Conservation (phyloP, 2,113 vertebrate species). For the Empidonax traillii region DNA sequence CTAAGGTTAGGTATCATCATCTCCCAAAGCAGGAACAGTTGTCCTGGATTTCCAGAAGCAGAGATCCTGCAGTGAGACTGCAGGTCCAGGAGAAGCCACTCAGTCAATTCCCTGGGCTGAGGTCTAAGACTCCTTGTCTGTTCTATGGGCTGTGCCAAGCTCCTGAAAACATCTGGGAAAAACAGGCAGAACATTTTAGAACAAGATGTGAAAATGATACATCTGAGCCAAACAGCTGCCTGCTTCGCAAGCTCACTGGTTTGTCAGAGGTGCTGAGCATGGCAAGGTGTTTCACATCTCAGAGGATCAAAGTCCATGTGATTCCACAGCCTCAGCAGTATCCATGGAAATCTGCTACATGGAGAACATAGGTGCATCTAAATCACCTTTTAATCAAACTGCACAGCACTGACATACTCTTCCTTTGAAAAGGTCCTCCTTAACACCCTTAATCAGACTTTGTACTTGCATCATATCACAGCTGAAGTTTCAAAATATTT, state of each 20-base stretch:
- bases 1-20: not conserved
- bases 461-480: not conserved
- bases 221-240: not conserved
- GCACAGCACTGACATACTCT: fast-evolving
- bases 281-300: not conserved
- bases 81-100: not conserved
- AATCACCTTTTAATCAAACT: not conserved
- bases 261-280: not conserved
- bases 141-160: not conserved
- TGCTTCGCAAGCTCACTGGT: not conserved
- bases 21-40: not conserved
- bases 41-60: not conserved
- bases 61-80: not conserved
- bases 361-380: not conserved
- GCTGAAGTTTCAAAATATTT: constrained; percentile 30
- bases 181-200: not conserved
- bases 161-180: not conserved
- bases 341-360: not conserved
- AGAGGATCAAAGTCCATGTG: fast-evolving
- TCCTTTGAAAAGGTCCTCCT: not conserved
- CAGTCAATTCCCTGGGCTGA: not conserved
- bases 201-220: not conserved
- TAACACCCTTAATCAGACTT: not conserved
- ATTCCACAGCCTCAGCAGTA: not conserved
- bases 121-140: not conserved